phyloP scores from a whole-genome alignment of 1,140 invertebrate genomes.

The Gryon sp. region DNA sequence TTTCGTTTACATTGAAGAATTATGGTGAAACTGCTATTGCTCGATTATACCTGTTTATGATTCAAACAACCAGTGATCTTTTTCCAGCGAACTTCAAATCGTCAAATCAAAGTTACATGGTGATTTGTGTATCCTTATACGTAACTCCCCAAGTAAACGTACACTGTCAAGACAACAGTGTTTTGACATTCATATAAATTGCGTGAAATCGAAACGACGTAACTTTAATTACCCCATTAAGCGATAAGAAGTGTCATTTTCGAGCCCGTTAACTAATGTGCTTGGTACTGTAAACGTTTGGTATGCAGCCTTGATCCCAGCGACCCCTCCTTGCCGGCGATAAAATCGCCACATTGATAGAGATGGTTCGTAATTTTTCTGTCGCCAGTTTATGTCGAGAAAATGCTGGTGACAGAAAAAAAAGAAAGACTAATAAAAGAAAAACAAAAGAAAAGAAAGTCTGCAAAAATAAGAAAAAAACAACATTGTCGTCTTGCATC shows the following conservation, averaged over 20 bases:
- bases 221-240: constrained; percentile 74
- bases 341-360: constrained; percentile 35
- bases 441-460: too few species aligned
- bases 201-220: constrained; percentile 65
- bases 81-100: constrained; percentile 25
- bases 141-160: too few species aligned
- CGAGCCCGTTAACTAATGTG: constrained; percentile 69
- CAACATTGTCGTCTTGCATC: too few species aligned
- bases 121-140: too few species aligned
- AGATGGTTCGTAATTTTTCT: constrained; percentile 18
- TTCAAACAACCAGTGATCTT: constrained; percentile 63
- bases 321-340: constrained; percentile 6
- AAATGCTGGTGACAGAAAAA: too few species aligned
- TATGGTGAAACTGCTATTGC: constrained; percentile 57
- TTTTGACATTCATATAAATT: too few species aligned
- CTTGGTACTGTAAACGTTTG: constrained; percentile 59
- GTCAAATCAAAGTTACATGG: neutral
- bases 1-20: too few species aligned
- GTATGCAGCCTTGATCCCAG: constrained; percentile 56
- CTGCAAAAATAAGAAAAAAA: too few species aligned
- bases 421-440: too few species aligned
- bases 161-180: too few species aligned
- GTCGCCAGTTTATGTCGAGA: constrained; percentile 15
- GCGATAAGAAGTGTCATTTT: constrained; percentile 73
- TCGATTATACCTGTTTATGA: constrained; percentile 69